Base-by-base conservation (phyloP, 1,140 invertebrate species). In the Diabrotica undecimpunctata region DNA sequence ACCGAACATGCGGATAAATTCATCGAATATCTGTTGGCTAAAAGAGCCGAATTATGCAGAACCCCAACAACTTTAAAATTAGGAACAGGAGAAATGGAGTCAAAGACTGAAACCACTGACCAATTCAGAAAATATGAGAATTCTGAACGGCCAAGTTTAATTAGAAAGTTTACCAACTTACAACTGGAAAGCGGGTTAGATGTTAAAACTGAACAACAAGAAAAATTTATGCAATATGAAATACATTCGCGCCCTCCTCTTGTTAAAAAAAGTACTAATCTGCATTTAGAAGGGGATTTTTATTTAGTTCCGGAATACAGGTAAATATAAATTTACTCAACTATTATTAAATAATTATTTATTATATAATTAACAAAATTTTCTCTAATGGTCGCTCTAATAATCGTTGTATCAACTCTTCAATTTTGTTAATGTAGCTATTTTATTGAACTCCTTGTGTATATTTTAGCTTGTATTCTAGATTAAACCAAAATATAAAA, bases 1-100 rank as follows among this genome's bases (percentile, higher is more conserved):
- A 83, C 82, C 6, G 83, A 84, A 69, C 80, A 79, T 67, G 78
- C 80, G 8, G 82, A 83, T 10, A 80, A 83, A 65, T 84, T 83
- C 71, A 81, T 83, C 57, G 76, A 78, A 36, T 84, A 81, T 79
- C 66, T 81, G 7, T 77, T 81, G 51, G 74, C 61, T 10, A 79
- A 76, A 61, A 77, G 82, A 61, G 77, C 81, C 1, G 75, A 79
- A 37, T 75, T 80, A 0, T 71, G 77, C 55, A 76, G 81, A 60
- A 66, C 79, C 14, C 78, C 80, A 1, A 80, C 81, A 5, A 71
- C 81, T 55, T 67, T 85, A 13, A 81, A 81, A 61, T 72, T 83
- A 8, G 82, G 83, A 10, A 13, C 36, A 67, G 84, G 84, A 51
- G 77, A 80, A 35, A 69, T 84, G 39, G 79, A 83, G 64, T 80